Evolutionary conservation across 2,888 invertebrate genomes (phyloP), one percentile per base, ranked within the genome.

Genomic region (Lasioglossum zephyrum): DNA sequence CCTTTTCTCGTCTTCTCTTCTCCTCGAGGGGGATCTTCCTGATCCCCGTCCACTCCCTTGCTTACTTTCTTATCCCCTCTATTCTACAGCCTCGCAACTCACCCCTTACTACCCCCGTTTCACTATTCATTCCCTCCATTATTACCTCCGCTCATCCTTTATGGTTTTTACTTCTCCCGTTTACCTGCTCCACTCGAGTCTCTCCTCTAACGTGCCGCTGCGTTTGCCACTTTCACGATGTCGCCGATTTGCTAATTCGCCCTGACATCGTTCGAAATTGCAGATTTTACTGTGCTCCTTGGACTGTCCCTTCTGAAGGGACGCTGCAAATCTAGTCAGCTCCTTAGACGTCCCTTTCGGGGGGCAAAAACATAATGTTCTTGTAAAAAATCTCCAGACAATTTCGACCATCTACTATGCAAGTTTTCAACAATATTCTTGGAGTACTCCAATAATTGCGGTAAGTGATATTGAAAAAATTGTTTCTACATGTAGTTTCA

Each of bases 71-170:
- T 16, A 26, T 39, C 66, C 73, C 60, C 73, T n/a, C 39, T 31
- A 31, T 13, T 16, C 16, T 13, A 26, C 26, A 26, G 5, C 13
- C 26, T 11, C 13, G 60, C 31, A 26, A 16, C 26, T 60, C 60
- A 60, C 16, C 60, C 26, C 60, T 4, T 31, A 26, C 60, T 13
- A 16, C 49, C 60, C 63, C n/a, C 6, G 41, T 57, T 53, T 41
- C 77, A 31, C 70, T 26, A 36, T 81, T 83, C 82, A 73, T 22
- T 75, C 36, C 57, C 57, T 73, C 49, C 78, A 22, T 79, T 70
- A 75, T 75, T 66, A 63, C 74, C 63, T 60, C 57, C 66, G 36
- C 39, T 31, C 49, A 73, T 53, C 49, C 39, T 77, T 63, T 18
- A 77, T 16, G 63, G 60, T 57, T 66, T 49, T 63, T 84, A 41